Evolutionary conservation across 2,888 invertebrate genomes (phyloP), one percentile per base, ranked within the genome.

Genomic region (Phlogophora meticulosa): DNA sequence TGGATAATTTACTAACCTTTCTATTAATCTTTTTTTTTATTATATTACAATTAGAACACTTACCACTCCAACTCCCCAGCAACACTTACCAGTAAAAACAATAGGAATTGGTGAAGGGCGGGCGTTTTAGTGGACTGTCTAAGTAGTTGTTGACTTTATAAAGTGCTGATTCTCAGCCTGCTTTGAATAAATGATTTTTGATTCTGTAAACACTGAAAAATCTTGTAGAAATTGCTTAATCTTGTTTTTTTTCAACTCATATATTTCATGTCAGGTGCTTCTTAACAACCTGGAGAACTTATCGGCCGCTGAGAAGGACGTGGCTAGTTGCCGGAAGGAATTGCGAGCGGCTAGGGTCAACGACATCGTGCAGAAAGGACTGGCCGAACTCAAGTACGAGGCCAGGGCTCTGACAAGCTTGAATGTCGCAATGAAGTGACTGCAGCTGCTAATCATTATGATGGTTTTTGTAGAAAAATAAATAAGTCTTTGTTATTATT

Each of bases 231-330:
- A n/a, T n/a, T n/a, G n/a, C n/a, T n/a, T n/a, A n/a, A n/a, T n/a
- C n/a, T n/a, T n/a, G n/a, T n/a, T n/a, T n/a, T 28, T 2, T 28
- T 28, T 28, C 28, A 28, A 28, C 32, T 40, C 40, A 17, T 4
- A 24, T 48, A 11, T 72, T 34, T 46, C 5, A 17, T 43, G 4
- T 42, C 79, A 95, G 95, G 94, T 95, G 3, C 85, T 95, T 11
- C 87, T 95, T 4, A 93, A 92, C 65, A 95, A 93, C 72, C 76
- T 93, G 62, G 95, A 95, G 71, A 94, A 94, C 69, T 73, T 95
- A 57, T 85, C 93, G 4, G 92, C 88, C 4, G 92, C 94, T 7
- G 94, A 94, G 76, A 92, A 90, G 43, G 93, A 93, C 17, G 91
- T 94, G 43, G 63, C 76, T 7, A 85, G 81, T 45, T 87, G 87